These are phyloP conservation scores for Halisarca cf. caerulea DNA, from an alignment of 37 sponge, comb jelly and placozoan species.

Conservation along the genomic window DNA sequence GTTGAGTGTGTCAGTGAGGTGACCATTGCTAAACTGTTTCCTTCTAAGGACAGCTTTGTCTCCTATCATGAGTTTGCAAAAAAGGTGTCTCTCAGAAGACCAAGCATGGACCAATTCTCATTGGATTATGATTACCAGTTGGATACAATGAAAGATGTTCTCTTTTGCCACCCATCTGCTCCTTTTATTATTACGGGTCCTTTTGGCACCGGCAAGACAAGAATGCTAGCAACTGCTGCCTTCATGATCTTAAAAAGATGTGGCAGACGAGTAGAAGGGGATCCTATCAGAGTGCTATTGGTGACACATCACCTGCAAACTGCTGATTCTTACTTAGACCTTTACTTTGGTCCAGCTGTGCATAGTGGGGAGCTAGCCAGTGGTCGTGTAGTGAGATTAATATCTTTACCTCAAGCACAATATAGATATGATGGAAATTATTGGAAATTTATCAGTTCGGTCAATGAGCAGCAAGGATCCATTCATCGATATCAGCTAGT, in stretches of 20 bases:
- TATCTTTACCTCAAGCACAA: neutral
- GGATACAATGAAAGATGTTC: conserved; percentile 28
- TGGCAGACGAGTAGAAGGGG: too few relatives aligned
- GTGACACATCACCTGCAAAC: conserved; percentile 67
- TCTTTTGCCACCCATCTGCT: conserved; percentile 8
- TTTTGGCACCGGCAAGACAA: conserved; percentile 82
- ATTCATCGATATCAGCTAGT: neutral
- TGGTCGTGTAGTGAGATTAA: neutral
- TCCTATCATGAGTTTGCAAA: neutral
- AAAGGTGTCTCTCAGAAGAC: neutral
- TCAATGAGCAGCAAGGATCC: neutral
- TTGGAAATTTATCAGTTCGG: neutral
- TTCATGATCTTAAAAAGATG: conserved; percentile 41
- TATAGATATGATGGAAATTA: neutral
- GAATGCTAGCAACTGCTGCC: conserved; percentile 60
- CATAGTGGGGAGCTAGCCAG: neutral
- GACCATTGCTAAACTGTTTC: neutral
- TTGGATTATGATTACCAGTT: conserved; percentile 11
- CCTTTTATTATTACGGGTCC: conserved; percentile 57
- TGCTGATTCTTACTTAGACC: conserved; percentile 61
- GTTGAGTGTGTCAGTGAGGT: neutral
- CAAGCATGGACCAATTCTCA: neutral
- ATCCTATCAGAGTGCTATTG: conserved; percentile 35
- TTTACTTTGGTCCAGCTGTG: conserved; percentile 41
- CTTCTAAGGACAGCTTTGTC: neutral